A percentile compares a stretch with the other conserved stretches of the same genome.
phyloP scores from a whole-genome alignment of 2,113 vertebrate genomes.

The Oryzias curvinotus region DNA sequence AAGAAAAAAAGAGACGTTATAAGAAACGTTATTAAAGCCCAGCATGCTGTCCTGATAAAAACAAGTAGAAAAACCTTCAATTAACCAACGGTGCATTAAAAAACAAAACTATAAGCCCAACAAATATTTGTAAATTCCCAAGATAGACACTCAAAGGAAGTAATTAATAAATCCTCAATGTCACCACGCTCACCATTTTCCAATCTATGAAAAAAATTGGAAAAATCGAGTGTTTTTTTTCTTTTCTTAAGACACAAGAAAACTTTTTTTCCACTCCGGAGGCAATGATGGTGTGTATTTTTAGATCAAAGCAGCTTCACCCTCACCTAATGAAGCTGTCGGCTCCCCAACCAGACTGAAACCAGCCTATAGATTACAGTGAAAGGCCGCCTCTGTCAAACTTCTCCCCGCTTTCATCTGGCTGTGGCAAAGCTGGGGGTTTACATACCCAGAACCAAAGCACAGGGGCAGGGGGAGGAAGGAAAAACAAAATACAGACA shows the following conservation, averaged over 20 bases:
- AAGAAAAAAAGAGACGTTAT: constrained; percentile 24
- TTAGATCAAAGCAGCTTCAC: constrained; percentile 72
- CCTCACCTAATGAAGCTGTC: constrained; percentile 73
- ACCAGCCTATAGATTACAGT: constrained; percentile 60
- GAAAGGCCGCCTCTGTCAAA: constrained; percentile 22
- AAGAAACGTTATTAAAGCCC: constrained; percentile 2
- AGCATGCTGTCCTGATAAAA: constrained; percentile 8
- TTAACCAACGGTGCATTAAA: constrained; percentile 7
- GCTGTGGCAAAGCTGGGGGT: constrained; percentile 27
- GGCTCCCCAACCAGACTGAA: constrained; percentile 59
- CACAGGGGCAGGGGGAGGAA: background rate
- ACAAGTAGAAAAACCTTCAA: too few relatives aligned
- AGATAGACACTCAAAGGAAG: constrained; percentile 22
- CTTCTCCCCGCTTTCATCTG: constrained; percentile 42
- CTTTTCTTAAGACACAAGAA: constrained; percentile 60
- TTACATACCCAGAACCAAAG: constrained; percentile 5
- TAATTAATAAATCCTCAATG: constrained; percentile 34
- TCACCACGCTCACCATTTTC: constrained; percentile 16
- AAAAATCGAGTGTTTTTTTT: constrained; percentile 16
- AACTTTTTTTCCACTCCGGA: constrained; percentile 61
- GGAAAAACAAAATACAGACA: constrained; percentile 27
- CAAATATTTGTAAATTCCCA: constrained; percentile 41
- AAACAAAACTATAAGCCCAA: constrained; percentile 34
- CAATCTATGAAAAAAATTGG: background rate
- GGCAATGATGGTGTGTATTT: constrained; percentile 63